Percentiles rank a stretch among this genome's conserved stretches.
These are phyloP conservation scores for Latrodectus geometricus DNA, from an alignment of 1,140 invertebrate genomes.

Conservation along the genomic window DNA sequence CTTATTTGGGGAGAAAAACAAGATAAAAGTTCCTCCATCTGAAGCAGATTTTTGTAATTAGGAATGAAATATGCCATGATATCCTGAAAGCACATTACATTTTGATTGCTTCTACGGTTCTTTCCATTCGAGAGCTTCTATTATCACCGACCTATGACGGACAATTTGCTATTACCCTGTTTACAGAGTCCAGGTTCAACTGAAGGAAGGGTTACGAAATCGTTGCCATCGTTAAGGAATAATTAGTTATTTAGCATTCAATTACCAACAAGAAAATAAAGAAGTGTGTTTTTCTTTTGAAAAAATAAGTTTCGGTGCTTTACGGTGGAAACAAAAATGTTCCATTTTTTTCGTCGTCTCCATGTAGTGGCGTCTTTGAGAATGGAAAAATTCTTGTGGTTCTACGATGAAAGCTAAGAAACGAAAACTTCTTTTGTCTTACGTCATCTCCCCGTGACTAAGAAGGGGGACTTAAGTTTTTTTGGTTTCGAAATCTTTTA, in stretches of 20 bases:
- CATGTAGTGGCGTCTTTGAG: neutral
- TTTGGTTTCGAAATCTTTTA: slow-evolving; percentile 26
- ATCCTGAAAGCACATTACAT: no score
- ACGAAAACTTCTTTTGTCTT: slow-evolving; percentile 25
- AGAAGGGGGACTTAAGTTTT: slow-evolving; percentile 38
- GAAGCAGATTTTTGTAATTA: no score
- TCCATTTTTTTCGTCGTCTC: slow-evolving; percentile 21
- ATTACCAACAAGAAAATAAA: neutral
- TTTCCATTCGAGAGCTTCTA: no score
- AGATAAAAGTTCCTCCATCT: no score
- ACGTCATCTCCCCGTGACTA: slow-evolving; percentile 42
- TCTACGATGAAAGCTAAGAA: neutral
- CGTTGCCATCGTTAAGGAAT: neutral
- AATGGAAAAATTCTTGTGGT: slow-evolving; percentile 35
- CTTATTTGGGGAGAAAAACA: no score
- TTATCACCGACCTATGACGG: no score
- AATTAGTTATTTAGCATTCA: slow-evolving; percentile 18
- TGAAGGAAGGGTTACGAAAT: slow-evolving; percentile 12
- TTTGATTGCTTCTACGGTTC: no score
- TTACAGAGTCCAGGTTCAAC: neutral
- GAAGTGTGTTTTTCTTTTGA: neutral
- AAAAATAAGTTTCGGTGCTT: slow-evolving; percentile 2
- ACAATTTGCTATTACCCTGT: no score
- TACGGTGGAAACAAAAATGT: slow-evolving; percentile 20
- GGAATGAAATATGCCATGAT: no score